A percentile compares a stretch with the other conserved stretches of the same genome.
phyloP scores from a whole-genome alignment of 2,888 invertebrate genomes.

The Drosophila pullipes region DNA sequence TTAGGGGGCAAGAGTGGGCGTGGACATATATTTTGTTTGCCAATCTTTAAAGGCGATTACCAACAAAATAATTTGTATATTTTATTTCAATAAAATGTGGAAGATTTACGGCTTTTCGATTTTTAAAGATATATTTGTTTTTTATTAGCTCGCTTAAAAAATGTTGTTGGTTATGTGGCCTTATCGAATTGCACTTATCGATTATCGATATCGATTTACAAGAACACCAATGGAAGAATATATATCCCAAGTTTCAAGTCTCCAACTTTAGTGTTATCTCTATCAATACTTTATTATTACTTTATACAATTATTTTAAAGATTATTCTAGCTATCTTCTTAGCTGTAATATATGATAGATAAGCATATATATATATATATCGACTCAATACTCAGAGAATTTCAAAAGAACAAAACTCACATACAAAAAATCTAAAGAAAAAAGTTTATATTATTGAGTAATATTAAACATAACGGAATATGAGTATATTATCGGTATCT shows the following conservation, averaged over 20 bases:
- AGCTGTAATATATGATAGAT: not conserved
- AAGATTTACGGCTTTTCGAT: not conserved
- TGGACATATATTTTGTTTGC: not conserved
- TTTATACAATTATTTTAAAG: not conserved
- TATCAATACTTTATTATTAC: too few species aligned
- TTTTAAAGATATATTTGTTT: not conserved
- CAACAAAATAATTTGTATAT: not conserved
- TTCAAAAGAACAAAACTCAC: not conserved
- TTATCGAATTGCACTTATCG: rapidly evolving
- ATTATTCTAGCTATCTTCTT: too few species aligned
- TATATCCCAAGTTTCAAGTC: not conserved
- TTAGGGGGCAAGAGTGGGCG: not conserved
- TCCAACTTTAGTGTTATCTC: not conserved
- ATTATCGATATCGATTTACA: not conserved
- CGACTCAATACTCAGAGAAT: not conserved
- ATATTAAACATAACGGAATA: not conserved
- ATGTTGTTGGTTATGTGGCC: rapidly evolving
- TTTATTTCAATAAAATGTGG: not conserved
- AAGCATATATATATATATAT: not conserved
- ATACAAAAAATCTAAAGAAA: not conserved
- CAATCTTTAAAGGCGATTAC: not conserved
- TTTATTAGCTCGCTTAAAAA: not conserved
- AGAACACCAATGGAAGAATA: not conserved
- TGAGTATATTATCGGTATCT: not conserved
- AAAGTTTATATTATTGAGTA: not conserved